Evolutionary conservation across 2,797 vertebrate genomes (phyloP).

Genomic region (Cetoscarus ocellatus): DNA sequence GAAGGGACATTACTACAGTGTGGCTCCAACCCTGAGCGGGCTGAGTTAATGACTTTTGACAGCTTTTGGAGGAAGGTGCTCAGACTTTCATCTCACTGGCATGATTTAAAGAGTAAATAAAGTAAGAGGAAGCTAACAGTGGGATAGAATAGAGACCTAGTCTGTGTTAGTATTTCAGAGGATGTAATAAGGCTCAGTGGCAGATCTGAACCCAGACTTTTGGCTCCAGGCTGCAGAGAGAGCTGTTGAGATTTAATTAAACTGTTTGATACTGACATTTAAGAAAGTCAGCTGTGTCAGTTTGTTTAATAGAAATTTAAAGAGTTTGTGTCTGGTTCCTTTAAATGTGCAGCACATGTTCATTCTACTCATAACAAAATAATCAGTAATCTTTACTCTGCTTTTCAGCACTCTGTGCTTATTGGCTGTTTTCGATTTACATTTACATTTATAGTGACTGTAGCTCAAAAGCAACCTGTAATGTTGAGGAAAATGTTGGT

Average conservation of each 20-base stretch:
- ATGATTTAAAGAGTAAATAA: slow-evolving; percentile 24
- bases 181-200: slow-evolving; percentile 9
- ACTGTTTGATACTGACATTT: slow-evolving; percentile 28
- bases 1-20: slow-evolving; percentile 49
- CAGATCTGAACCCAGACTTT: slow-evolving; percentile 14
- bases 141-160: slow-evolving; percentile 39
- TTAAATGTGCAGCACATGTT: no score
- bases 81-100: slow-evolving; percentile 23
- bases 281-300: slow-evolving; percentile 4
- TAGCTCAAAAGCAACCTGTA: no score
- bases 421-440: no score
- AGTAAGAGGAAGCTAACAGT: slow-evolving; percentile 16
- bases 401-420: no score
- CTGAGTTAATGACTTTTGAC: slow-evolving; percentile 59
- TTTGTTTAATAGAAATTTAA: background rate
- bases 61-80: slow-evolving; percentile 36
- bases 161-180: slow-evolving; percentile 16
- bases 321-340: no score
- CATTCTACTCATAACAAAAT: no score
- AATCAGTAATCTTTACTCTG: no score
- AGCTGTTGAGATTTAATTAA: slow-evolving; percentile 27
- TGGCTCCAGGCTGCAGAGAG: slow-evolving; percentile 1
- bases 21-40: slow-evolving; percentile 1
- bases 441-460: no score
- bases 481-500: no score